These are phyloP conservation scores for Fregata magnificens DNA, from an alignment of 2,113 vertebrate species.

Conservation along the genomic window DNA sequence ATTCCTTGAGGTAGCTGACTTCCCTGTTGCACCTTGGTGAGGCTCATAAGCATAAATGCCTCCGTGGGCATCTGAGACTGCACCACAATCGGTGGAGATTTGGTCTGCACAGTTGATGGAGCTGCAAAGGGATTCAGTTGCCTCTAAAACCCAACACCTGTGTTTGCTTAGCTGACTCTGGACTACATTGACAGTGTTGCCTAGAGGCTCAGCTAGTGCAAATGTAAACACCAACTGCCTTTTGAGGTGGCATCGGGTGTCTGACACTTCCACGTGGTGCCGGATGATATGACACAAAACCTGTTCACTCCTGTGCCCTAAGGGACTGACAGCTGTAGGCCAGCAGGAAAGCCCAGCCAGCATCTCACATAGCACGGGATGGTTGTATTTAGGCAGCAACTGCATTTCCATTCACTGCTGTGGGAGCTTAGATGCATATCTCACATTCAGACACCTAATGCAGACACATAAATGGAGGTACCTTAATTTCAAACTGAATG, in stretches of 20 bases:
- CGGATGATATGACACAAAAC: neutral
- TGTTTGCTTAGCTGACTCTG: neutral
- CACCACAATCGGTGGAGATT: neutral
- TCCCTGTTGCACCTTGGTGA: neutral
- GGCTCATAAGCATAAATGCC: neutral
- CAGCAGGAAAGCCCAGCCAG: neutral
- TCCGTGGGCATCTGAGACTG: neutral
- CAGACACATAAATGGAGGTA: neutral
- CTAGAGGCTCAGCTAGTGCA: neutral
- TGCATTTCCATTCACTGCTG: neutral
- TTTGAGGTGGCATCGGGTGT: neutral
- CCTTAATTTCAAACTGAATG: neutral
- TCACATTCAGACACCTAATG: neutral
- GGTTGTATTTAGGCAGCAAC: neutral
- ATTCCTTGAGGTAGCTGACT: neutral
- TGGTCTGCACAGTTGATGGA: neutral
- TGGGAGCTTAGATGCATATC: neutral
- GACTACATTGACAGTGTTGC: neutral
- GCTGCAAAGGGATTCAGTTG: neutral
- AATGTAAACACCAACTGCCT: neutral
- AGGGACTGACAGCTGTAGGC: neutral
- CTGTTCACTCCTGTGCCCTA: neutral
- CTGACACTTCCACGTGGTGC: neutral
- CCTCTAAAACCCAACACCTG: neutral
- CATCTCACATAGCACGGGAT: neutral